Base-by-base conservation (phyloP, 92 coral and sea anemone genomes). In the Zoanthus sociatus region DNA sequence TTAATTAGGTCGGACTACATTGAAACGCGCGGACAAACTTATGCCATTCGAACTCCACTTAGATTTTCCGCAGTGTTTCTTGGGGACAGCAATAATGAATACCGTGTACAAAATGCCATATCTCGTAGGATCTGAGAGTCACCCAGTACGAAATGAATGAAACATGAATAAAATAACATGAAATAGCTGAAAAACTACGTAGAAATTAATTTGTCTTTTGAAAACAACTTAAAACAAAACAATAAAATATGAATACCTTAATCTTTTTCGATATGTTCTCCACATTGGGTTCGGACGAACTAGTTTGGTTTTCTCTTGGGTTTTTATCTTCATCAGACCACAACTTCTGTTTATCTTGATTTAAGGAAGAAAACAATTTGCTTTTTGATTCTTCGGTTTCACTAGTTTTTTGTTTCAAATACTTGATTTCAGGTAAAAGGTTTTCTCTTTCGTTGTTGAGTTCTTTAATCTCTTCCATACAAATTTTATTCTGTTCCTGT, bases 361-460 rank as follows among this genome's bases (percentile, higher is more conserved):
- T 1, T 8, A 16, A 10, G 45, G 73, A 1, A 69, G 44, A 69
- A 11, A 26, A 45, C 45, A 66, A 21, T n/a, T 4, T 42, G 20
- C 63, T 61, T 2, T 37, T 81, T 53, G 70, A 33, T 66, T 81
- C 70, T 2, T 48, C 42, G 45, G 20, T 64, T 10, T 20, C 75
- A 71, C 74, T 54, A 6, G 71, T n/a, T 6, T 48, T 26, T 15
- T 71, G 71, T 53, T 71, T 71, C 44, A 74, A 46, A 47, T 60
- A 61, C 72, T 74, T 85, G 17, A 72, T 47, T 30, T 73, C 50
- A 42, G n/a, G 17, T 33, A 42, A 30, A 20, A 76, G 77, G 9
- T 76, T 67, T 17, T 83, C 64, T 77, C 42, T 73, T 71, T 84
- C 50, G 72, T 53, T 77, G 46, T 10, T 21, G 33, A 79, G 58